Evolutionary conservation across 1,140 invertebrate genomes (phyloP), one percentile per base, ranked within the genome.

Genomic region (Drosophila baimaii): DNA sequence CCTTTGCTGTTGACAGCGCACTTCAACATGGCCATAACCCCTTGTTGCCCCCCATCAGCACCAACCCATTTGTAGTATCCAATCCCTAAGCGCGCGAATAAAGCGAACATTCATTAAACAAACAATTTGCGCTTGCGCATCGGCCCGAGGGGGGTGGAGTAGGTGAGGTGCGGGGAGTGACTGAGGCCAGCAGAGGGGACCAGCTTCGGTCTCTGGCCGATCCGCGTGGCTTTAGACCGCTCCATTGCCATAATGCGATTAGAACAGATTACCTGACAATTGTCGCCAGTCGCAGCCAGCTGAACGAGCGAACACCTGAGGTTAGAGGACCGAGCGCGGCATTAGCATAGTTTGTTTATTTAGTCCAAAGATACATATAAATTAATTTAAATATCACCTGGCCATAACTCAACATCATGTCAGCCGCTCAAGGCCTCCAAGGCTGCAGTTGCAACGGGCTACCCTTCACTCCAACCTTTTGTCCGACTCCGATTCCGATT

Each of bases 261-360:
- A 88, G 83, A 89, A 83, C 80, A 88, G 83, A 89, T 88, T 88
- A 88, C 61, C 77, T 66, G 84, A 89, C 77, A 88, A 89, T 89
- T 88, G 84, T 89, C 72, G 82, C 79, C 75, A 69, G 77, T 51
- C 41, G 43, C 29, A 49, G 47, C 37, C 72, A 62, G 41, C 57
- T 55, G 37, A 19, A 31, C 37, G 23, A 33, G 19, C 15, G 80
- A 79, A 88, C 83, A 88, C 83, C 83, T 88, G 83, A 88, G 83
- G 33, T 65, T 76, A 31, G 29, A 31, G 29, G 57, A 35, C 51
- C 44, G 59, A 35, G 51, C 31, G 37, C 46, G 47, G 69, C 83
- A 88, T 88, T 88, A 89, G 84, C 83, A 88, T 88, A 89, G 84
- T 88, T 83, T 77, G 72, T 80, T 80, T 89, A 88, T 88, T 89